Base-by-base conservation (phyloP, 2,797 vertebrate species). In the Diglossa cyanea region DNA sequence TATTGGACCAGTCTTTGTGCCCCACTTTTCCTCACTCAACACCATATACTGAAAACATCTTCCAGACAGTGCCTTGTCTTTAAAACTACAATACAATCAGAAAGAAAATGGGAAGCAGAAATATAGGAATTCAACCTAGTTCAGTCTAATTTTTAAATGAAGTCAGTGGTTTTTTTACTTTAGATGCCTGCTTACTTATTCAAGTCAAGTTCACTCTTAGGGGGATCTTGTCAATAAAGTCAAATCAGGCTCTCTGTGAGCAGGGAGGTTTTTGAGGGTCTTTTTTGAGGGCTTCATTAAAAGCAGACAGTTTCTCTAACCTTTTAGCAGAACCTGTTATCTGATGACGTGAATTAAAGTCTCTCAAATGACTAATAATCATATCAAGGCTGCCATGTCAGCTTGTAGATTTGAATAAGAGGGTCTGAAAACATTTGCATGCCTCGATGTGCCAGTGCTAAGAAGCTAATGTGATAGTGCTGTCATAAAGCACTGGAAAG, bases 361-460 rank as follows among this genome's bases (percentile, higher is more conserved):
- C 98, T 98, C 98, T 99, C 98, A 98, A 98, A 99, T 98, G 98
- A 99, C 98, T 99, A 99, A 99, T 99, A 99, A 99, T 99, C 99
- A 99, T 99, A 99, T 99, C 99, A 99, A 98, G 99, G 98, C 98
- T 99, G 99, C 98, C 98, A 98, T 99, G 99, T 99, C 99, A 99
- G 98, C 98, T 98, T 98, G 98, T 98, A 99, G 99, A 99, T 99
- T 99, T 99, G 99, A 99, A 99, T 99, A 99, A 99, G 98, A 99
- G 98, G 98, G 98, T 98, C 99, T 99, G 98, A 98, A 98, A 98
- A 98, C 98, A 99, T 99, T 99, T 99, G 99, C 99, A 99, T 99
- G 99, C 98, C 98, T 98, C 98, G 95, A 98, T 98, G 98, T 98
- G 98, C 98, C 98, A 97, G 98, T 98, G 98, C 98, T 99, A 99